Conservation (phyloP, 2,797 vertebrate genomes). For the Bufotes viridis region DNA sequence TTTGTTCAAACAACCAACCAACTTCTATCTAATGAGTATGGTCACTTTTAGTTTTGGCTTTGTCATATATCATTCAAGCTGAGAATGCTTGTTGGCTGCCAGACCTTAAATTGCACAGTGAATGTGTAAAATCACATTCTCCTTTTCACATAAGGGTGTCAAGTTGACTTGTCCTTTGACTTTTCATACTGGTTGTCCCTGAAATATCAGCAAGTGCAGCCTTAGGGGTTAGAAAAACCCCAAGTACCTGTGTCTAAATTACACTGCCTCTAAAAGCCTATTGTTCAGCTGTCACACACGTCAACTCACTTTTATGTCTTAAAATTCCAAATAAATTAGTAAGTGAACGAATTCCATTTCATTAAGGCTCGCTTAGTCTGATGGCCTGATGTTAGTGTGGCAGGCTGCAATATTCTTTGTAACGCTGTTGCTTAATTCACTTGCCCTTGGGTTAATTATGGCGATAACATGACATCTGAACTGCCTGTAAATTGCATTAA, state of each 20-base stretch:
- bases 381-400: background rate
- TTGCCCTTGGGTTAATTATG: background rate
- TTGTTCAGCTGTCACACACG: conserved; percentile 23
- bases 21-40: background rate
- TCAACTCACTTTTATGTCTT: conserved; percentile 10
- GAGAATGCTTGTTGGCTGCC: background rate
- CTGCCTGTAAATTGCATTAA: background rate
- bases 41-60: background rate
- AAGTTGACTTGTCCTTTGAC: background rate
- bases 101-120: background rate
- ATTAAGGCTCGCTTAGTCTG: background rate
- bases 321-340: conserved; percentile 30
- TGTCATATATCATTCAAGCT: background rate
- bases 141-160: background rate
- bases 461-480: background rate
- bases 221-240: background rate
- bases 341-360: background rate
- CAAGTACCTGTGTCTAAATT: background rate
- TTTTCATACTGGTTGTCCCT: background rate
- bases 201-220: background rate
- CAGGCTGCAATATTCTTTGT: background rate
- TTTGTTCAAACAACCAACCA: too few species aligned
- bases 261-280: background rate
- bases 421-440: background rate
- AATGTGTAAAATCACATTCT: background rate